These are phyloP conservation scores for Sminthopsis crassicaudata DNA, from an alignment of 2,113 vertebrate genomes.

Conservation along the genomic window DNA sequence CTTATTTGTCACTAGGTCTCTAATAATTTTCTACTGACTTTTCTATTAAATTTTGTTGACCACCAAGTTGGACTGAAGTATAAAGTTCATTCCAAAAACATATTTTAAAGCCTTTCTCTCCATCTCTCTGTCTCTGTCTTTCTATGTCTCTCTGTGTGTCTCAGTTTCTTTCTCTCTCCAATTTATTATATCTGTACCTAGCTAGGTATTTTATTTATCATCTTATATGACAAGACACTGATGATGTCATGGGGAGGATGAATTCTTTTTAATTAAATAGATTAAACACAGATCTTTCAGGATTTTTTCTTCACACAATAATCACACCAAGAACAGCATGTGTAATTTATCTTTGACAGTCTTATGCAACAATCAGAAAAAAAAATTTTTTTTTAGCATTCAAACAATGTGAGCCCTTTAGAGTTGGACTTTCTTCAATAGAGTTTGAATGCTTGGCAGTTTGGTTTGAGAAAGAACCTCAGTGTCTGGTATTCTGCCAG, in stretches of 20 bases:
- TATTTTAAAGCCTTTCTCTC: conserved; percentile 15
- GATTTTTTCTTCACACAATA: not conserved
- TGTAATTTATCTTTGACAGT: not conserved
- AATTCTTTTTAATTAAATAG: not conserved
- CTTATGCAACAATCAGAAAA: not conserved
- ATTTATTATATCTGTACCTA: no score
- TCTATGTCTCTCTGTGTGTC: no score
- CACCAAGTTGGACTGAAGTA: not conserved
- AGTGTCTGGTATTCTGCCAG: no score
- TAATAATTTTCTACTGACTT: no score
- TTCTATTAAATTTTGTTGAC: not conserved
- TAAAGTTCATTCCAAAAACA: not conserved
- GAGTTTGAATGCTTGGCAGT: no score
- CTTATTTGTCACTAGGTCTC: no score
- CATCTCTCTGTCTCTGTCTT: no score
- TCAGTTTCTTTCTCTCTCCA: no score
- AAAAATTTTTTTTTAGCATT: not conserved
- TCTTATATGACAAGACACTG: not conserved
- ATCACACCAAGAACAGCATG: not conserved
- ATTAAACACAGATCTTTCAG: not conserved
- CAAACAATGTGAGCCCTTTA: no score
- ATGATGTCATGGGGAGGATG: not conserved
- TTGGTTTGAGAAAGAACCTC: no score
- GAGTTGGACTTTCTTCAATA: no score
- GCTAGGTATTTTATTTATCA: not conserved